Base-by-base conservation (phyloP, 2,113 vertebrate genomes). In the Pseudorhombus dupliciocellatus region DNA sequence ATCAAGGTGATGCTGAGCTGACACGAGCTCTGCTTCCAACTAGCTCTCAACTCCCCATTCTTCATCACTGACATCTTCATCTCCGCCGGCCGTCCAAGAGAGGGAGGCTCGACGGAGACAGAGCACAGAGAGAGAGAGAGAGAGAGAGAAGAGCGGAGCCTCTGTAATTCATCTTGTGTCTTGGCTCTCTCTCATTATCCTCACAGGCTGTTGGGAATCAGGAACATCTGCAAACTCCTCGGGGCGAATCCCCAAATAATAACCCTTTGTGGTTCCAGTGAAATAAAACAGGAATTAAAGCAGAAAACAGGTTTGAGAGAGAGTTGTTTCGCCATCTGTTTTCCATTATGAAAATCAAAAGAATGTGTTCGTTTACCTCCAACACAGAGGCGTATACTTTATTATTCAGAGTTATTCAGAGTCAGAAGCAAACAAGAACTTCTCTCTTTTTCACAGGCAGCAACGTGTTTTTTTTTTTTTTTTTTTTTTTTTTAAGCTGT, bases 1-100 rank as follows among this genome's bases (percentile, higher is more conserved):
- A 82, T 89, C 77, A 81, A 62, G 71, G 66, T 70, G 84, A 84
- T 77, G 80, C 15, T 63, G 75, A 75, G 70, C 75, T 84, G 86
- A 89, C 78, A 84, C 60, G 62, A 68, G 66, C 67, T 25, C 57
- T n/a, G 50, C 67, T 64, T 72, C 62, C 67, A 79, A 77, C 69
- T n/a, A 24, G 50, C 65, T 76, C 67, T 70, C 59, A 79, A 77
- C 75, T 67, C 77, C 53, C 50, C 52, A 30, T 16, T 59, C 81
- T 81, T 84, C 82, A 85, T 85, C 84, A 78, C 78, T 78, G 83
- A 84, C 83, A 75, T 66, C 72, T 71, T 61, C 58, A 24, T 52
- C 30, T 42, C 58, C 1, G 40, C 78, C 56, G 69, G 64, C 71
- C 68, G 56, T 68, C 20, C 59, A 24, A 76, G 71, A 20, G 57